phyloP scores from a whole-genome alignment of 2,797 vertebrate species.

The Rhinella marina region DNA sequence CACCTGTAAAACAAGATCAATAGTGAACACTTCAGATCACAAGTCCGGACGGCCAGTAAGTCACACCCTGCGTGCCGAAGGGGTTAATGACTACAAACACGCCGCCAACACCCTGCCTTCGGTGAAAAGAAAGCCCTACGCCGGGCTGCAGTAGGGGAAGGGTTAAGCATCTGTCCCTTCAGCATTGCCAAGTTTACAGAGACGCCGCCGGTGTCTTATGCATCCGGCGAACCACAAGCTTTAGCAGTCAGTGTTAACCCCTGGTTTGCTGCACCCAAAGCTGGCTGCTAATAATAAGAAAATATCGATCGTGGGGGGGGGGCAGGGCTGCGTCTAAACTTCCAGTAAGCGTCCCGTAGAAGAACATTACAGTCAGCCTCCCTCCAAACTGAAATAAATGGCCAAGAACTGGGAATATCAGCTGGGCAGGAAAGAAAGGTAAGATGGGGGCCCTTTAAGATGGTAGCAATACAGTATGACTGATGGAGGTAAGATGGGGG shows the following conservation, averaged over 20 bases:
- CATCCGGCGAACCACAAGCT: neutral
- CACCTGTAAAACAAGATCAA: conserved; percentile 41
- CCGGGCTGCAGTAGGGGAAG: neutral
- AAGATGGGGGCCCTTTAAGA: neutral
- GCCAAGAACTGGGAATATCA: neutral
- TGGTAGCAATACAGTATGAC: neutral
- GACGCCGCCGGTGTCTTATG: neutral
- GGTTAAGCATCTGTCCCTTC: conserved; percentile 8
- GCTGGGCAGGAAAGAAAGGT: neutral
- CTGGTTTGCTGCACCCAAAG: neutral
- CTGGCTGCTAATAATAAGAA: too few species aligned
- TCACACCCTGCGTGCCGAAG: conserved; percentile 14
- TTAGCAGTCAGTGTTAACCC: neutral
- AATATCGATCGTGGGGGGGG: too few species aligned
- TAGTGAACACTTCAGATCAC: conserved; percentile 1
- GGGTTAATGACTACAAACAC: conserved; percentile 21
- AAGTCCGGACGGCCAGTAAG: neutral
- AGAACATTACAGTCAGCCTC: too few species aligned
- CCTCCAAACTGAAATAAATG: too few species aligned
- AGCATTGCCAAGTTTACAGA: neutral
- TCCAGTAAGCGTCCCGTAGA: too few species aligned
- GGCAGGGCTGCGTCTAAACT: too few species aligned
- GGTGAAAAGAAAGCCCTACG: neutral
- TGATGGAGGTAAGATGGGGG: too few species aligned
- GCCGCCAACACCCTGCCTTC: neutral